These are phyloP conservation scores for Xiphorhynchus elegans DNA, from an alignment of 2,113 vertebrate genomes.

Conservation along the genomic window DNA sequence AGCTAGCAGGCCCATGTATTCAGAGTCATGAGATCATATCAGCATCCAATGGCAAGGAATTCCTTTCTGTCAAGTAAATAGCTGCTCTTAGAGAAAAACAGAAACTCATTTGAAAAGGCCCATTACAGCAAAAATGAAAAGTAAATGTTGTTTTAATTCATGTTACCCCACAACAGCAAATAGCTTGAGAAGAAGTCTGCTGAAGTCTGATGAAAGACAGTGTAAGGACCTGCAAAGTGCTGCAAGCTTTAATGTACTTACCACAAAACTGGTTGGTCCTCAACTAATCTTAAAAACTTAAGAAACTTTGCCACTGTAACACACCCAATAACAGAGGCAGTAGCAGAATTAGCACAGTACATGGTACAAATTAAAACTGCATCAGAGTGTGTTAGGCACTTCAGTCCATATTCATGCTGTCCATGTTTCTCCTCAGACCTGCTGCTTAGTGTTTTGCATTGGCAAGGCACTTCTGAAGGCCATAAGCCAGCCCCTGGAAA, in stretches of 20 bases:
- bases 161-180: neutral
- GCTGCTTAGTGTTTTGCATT: neutral
- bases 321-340: neutral
- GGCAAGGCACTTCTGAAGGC: neutral
- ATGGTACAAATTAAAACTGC: neutral
- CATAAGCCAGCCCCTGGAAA: slow-evolving; percentile 11
- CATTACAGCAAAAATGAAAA: neutral
- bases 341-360: neutral
- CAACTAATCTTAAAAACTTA: neutral
- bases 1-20: neutral
- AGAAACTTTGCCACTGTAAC: neutral
- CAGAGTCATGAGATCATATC: neutral
- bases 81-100: neutral
- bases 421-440: neutral
- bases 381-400: neutral
- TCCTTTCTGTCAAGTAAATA: slow-evolving; percentile 8
- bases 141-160: neutral
- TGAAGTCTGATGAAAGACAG: neutral
- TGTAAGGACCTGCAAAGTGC: neutral
- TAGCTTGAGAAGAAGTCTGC: neutral
- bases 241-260: neutral
- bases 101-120: neutral
- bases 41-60: neutral
- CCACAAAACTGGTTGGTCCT: neutral
- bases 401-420: neutral